Conservation (phyloP, 2,797 vertebrate species). For the Atherinosoma microstoma region DNA sequence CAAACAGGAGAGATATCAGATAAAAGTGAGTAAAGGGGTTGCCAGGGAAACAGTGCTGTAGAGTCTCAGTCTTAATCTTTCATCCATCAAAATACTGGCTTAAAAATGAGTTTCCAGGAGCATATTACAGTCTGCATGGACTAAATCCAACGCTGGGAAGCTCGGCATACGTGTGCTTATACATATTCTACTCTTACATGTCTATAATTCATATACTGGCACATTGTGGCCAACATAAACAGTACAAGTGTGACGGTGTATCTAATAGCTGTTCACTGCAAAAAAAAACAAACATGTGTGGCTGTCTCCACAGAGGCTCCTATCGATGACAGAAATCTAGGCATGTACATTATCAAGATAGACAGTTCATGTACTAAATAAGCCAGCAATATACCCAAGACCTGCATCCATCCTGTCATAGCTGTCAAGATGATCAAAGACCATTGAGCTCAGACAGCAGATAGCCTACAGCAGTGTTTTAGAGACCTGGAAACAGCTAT, state of each 20-base stretch:
- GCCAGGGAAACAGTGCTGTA: constrained; percentile 80
- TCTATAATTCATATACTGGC: constrained; percentile 11
- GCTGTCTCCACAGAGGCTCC: constrained; percentile 17
- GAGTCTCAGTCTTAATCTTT: constrained; percentile 73
- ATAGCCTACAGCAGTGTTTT: constrained; percentile 47
- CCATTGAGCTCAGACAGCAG: constrained; percentile 44
- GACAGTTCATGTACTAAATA: constrained; percentile 41
- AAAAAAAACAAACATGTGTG: constrained; percentile 36
- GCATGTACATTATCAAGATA: constrained; percentile 49
- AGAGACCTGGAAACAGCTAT: constrained; percentile 16
- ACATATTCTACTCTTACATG: constrained; percentile 14
- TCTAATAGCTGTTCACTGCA: constrained; percentile 34
- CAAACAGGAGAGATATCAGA: constrained; percentile 69
- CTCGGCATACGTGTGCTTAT: constrained; percentile 14
- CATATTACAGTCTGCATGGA: constrained; percentile 37
- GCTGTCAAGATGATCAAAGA: constrained; percentile 60
- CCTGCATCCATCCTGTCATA: constrained; percentile 22
- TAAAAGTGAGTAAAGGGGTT: constrained; percentile 75
- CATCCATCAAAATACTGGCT: constrained; percentile 76
- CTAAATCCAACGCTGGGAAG: constrained; percentile 30
- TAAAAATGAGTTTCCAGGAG: constrained; percentile 58
- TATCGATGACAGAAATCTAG: constrained; percentile 22
- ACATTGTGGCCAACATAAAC: constrained; percentile 23
- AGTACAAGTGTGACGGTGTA: constrained; percentile 7
- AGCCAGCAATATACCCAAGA: constrained; percentile 24